These are phyloP conservation scores for Pterophyllum scalare DNA, from an alignment of 2,113 vertebrate species.

Conservation along the genomic window DNA sequence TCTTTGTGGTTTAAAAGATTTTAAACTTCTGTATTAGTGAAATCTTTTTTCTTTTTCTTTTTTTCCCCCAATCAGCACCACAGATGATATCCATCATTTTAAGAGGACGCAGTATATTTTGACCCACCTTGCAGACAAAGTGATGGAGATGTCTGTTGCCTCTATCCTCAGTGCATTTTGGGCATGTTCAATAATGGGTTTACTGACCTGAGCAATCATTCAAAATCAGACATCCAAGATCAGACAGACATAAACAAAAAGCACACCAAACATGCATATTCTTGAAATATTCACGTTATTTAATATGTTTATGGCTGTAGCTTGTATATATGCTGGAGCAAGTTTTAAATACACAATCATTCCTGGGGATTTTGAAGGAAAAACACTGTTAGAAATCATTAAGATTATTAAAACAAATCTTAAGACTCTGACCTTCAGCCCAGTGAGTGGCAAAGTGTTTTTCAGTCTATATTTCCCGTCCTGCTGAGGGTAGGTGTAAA, in stretches of 20 bases:
- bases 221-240: neutral
- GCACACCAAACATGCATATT: neutral
- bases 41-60: neutral
- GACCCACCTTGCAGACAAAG: constrained; percentile 90
- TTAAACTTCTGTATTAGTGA: neutral
- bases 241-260: neutral
- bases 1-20: neutral
- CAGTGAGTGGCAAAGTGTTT: constrained; percentile 86
- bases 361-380: neutral
- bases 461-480: constrained; percentile 95
- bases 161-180: constrained; percentile 91
- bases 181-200: constrained; percentile 86
- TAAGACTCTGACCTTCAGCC: constrained; percentile 86
- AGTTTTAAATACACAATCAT: neutral
- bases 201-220: constrained; percentile 85
- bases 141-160: constrained; percentile 86
- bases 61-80: neutral
- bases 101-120: neutral
- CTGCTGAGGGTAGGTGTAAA: constrained; percentile 96
- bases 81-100: neutral
- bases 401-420: neutral
- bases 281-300: neutral
- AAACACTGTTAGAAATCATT: neutral
- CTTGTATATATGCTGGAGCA: neutral
- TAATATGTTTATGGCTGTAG: neutral